Conservation (phyloP, 2,888 invertebrate genomes). For the Halictus ligatus region DNA sequence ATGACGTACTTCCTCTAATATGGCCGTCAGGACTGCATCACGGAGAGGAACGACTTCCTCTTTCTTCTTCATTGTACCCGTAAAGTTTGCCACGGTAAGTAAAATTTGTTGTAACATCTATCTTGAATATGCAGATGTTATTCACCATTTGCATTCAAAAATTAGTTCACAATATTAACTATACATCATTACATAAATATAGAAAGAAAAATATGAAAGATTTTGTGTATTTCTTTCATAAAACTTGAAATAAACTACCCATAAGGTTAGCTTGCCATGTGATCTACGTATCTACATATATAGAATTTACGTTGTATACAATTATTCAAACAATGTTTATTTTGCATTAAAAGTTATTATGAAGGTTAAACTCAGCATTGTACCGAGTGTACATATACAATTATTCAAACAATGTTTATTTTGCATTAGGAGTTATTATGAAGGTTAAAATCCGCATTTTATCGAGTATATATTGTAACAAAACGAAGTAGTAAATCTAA, state of each 20-base stretch:
- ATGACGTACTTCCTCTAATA: conserved; percentile 13
- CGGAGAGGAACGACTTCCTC: conserved; percentile 35
- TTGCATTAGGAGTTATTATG: not conserved
- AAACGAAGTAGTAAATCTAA: not conserved
- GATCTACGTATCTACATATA: not conserved
- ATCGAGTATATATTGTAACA: not conserved
- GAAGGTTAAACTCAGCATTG: not conserved
- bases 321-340: not conserved
- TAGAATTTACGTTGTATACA: not conserved
- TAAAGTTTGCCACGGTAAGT: conserved; percentile 82
- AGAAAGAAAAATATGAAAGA: not conserved
- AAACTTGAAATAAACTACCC: conserved; percentile 4
- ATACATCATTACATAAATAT: not conserved
- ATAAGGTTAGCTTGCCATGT: conserved; percentile 46
- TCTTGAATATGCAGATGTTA: not conserved
- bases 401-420: not conserved
- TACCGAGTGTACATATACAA: not conserved
- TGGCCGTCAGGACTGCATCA: not conserved
- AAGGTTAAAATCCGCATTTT: not conserved
- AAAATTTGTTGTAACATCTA: not conserved
- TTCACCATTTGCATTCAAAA: not conserved
- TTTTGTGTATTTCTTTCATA: conserved; percentile 13
- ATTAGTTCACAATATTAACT: not conserved
- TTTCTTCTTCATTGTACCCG: conserved; percentile 79
- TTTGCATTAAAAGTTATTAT: not conserved